Conservation (phyloP, 1,140 invertebrate species). For the Chionoecetes opilio region DNA sequence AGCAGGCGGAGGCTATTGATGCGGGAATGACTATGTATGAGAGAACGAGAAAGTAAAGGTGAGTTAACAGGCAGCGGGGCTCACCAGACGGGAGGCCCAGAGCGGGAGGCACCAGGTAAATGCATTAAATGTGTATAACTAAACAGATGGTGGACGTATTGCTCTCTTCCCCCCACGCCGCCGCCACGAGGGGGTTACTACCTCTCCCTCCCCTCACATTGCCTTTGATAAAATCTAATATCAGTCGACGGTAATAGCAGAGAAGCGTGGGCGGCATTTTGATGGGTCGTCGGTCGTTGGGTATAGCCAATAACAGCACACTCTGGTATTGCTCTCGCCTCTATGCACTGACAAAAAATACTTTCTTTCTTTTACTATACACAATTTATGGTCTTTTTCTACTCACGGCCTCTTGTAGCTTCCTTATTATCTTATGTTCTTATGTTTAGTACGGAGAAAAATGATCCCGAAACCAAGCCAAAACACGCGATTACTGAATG, state of each 20-base stretch:
- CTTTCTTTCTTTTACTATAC: too few relatives aligned
- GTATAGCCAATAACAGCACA: neutral
- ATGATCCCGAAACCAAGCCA: too few relatives aligned
- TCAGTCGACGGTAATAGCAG: neutral
- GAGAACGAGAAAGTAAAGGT: neutral
- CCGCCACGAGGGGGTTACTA: neutral
- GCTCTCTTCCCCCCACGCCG: neutral
- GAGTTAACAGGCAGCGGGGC: neutral
- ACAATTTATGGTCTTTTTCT: too few relatives aligned
- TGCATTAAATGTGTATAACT: too few relatives aligned
- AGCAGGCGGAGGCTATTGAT: neutral
- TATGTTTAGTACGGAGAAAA: too few relatives aligned
- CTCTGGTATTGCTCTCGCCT: neutral
- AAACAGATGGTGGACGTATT: neutral
- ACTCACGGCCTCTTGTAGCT: too few relatives aligned
- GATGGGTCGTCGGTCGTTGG: neutral
- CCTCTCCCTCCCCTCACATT: neutral
- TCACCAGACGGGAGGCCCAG: too few relatives aligned
- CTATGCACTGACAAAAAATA: neutral
- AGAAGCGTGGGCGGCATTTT: neutral
- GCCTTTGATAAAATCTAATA: neutral
- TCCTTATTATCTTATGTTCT: too few relatives aligned
- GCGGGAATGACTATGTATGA: neutral
- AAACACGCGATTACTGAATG: too few relatives aligned
- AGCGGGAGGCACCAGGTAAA: too few relatives aligned